Evolutionary conservation across 2,113 vertebrate species (phyloP), one percentile per base, ranked within the genome.

Genomic region (Salvelinus namaycush): DNA sequence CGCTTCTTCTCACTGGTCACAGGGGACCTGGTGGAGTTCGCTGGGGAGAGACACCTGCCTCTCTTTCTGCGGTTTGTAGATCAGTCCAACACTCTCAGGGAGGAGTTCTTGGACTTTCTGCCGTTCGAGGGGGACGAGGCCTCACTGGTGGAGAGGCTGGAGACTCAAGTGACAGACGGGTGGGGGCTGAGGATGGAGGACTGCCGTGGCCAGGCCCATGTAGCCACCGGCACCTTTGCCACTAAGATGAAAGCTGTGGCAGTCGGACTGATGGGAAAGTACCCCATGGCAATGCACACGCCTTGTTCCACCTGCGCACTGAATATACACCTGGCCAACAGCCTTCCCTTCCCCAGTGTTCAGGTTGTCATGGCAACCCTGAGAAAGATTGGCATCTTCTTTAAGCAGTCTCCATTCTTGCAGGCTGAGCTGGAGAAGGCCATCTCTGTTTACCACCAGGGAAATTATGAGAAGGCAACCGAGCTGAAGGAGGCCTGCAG

Each of bases 111-210:
- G 14, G 96, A 96, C 2, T 97, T 98, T 72, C 76, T 97, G 39
- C 90, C 91, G 0, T 96, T 95, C 3, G 95, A 96, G 54, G 92
- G 91, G 0, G 94, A 97, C 14, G 94, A 96, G 3, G 90, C 76
- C 14, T 77, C 78, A 0, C 86, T 97, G 80, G 94, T 95, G 0
- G 94, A 95, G 68, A 94, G 93, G 75, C 94, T 98, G 73, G 95
- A 96, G 3, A 74, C 91, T 0, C 94, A 93, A 8, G 90, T 98
- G 76, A 96, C 95, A 0, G 95, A 96, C 22, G 96, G 97, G 9
- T 97, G 96, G 96, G 95, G 96, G 2, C 88, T 98, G 3, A 96
- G 95, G 86, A 95, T 98, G 96, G 96, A 97, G 29, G 95, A 96
- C 81, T 98, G 96, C 67, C 93, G 96, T 1, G 97, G 96, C 39